Evolutionary conservation across 2,888 invertebrate genomes (phyloP).

Genomic region (Lomographa bimaculata): DNA sequence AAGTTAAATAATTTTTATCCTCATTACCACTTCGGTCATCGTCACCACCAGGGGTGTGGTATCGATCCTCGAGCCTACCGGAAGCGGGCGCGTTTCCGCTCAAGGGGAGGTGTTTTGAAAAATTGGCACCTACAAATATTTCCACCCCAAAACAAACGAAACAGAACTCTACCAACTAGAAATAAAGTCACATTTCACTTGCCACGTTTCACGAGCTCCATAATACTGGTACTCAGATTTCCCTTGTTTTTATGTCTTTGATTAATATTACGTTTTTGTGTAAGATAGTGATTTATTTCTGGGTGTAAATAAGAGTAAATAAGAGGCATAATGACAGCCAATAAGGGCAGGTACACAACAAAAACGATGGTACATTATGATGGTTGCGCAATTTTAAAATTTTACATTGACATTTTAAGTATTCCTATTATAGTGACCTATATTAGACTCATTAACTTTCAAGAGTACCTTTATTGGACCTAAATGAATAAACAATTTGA

Average conservation of each 20-base stretch:
- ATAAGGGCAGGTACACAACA: conserved; percentile 15
- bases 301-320: conserved; percentile 23
- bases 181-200: conserved; percentile 38
- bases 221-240: conserved; percentile 51
- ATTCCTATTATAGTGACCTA: too few species aligned
- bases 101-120: conserved; percentile 76
- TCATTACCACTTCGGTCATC: too few species aligned
- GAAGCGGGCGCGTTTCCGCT: conserved; percentile 72
- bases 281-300: conserved; percentile 25
- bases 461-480: too few species aligned
- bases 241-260: conserved; percentile 38
- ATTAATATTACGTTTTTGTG: conserved; percentile 37
- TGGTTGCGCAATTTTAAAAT: too few species aligned
- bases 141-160: conserved; percentile 48
- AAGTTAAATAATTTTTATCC: too few species aligned
- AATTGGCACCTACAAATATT: conserved; percentile 74
- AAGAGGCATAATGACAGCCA: conserved; percentile 17
- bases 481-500: too few species aligned
- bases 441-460: too few species aligned
- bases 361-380: too few species aligned
- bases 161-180: conserved; percentile 42
- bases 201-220: conserved; percentile 24
- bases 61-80: conserved; percentile 78
- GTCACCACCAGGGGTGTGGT: conserved; percentile 65
- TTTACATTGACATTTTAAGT: too few species aligned